phyloP scores from a whole-genome alignment of 2,888 invertebrate genomes.

The Meliscaeva auricollis region DNA sequence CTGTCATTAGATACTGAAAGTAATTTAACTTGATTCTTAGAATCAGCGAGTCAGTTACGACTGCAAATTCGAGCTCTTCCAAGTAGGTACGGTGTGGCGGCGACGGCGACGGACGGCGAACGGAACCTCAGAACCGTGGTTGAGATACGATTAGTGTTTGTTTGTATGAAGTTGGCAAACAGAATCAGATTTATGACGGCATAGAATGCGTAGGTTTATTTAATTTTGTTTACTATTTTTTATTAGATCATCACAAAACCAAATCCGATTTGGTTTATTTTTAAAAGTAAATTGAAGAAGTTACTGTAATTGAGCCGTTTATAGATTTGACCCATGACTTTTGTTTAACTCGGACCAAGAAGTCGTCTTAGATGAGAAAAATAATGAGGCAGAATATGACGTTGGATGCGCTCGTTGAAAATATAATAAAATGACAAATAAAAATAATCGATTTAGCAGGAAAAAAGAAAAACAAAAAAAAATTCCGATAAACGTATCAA shows the following conservation, averaged over 20 bases:
- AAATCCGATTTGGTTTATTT: background rate
- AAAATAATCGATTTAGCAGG: no score
- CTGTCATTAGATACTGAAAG: constrained; percentile 56
- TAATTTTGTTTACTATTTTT: background rate
- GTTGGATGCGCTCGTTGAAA: no score
- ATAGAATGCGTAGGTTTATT: background rate
- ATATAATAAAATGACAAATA: no score
- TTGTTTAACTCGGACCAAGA: no score
- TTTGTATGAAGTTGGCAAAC: constrained; percentile 22
- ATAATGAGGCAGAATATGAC: no score
- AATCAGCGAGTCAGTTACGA: constrained; percentile 24
- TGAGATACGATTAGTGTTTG: background rate
- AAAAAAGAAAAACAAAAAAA: no score
- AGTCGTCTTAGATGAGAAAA: no score
- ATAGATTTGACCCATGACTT: no score
- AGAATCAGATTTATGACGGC: constrained; percentile 18
- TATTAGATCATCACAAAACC: background rate
- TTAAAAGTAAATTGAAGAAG: background rate
- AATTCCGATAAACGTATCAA: no score
- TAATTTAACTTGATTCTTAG: constrained; percentile 50
- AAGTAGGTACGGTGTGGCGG: no score
- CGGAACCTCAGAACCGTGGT: background rate
- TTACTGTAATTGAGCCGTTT: no score
- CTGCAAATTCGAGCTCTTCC: constrained; percentile 51
- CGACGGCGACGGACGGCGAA: no score